Percentiles rank a stretch among this genome's conserved stretches.
Conservation (phyloP, 1,140 invertebrate species). For the Euwallacea similis region DNA sequence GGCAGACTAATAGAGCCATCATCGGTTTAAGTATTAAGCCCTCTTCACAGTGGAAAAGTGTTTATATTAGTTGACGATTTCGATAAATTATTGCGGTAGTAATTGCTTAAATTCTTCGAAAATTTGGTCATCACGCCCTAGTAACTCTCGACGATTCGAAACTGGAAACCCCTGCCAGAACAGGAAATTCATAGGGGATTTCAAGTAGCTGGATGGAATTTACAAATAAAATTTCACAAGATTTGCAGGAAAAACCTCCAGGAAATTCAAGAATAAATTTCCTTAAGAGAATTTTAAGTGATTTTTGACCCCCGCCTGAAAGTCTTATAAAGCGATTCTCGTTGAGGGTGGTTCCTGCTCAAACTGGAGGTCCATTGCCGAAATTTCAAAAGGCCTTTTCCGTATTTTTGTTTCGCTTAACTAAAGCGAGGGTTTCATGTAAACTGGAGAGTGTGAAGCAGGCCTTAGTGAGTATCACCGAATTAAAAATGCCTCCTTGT, state of each 20-base stretch:
- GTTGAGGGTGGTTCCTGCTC: background rate
- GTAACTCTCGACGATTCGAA: no score
- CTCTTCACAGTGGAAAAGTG: background rate
- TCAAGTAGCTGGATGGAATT: no score
- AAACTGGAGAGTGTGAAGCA: background rate
- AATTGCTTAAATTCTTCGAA: background rate
- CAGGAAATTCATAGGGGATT: no score
- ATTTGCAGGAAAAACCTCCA: no score
- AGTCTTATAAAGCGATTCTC: background rate
- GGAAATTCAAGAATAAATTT: no score
- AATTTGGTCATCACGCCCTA: background rate
- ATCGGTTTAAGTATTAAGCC: conserved; percentile 6
- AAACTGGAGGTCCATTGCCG: no score
- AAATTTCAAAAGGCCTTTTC: no score
- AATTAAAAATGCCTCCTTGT: conserved; percentile 21
- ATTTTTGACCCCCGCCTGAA: background rate
- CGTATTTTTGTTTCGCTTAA: no score
- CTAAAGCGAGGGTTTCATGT: no score
- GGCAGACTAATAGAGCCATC: conserved; percentile 51
- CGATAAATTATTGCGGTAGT: background rate
- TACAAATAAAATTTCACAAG: no score
- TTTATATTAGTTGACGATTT: background rate
- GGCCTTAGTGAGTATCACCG: conserved; percentile 16
- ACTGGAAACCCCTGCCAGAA: no score
- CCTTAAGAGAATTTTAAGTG: no score